A percentile compares a stretch with the other conserved stretches of the same genome.
These are phyloP conservation scores for Leptinotarsa lineolata DNA, from an alignment of 1,140 invertebrate species.

Conservation along the genomic window DNA sequence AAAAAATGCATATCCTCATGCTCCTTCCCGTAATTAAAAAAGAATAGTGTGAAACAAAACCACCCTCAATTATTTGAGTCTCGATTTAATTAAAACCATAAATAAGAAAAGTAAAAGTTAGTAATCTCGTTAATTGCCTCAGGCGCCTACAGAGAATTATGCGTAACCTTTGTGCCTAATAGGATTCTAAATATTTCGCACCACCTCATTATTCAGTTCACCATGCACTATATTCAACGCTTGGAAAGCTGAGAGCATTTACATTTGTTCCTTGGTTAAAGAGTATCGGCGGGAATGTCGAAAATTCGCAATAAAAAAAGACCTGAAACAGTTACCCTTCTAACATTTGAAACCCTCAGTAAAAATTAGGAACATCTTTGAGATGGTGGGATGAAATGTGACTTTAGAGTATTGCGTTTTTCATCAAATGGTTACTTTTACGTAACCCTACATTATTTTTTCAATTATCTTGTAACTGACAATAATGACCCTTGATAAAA, in stretches of 20 bases:
- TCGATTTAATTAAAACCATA: slow-evolving; percentile 38
- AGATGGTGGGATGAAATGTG: too few relatives aligned
- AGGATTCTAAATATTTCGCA: slow-evolving; percentile 25
- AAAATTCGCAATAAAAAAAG: too few relatives aligned
- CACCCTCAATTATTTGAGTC: slow-evolving; percentile 1
- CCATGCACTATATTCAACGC: slow-evolving; percentile 14
- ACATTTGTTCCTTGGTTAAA: background rate
- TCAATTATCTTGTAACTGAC: too few relatives aligned
- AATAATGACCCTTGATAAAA: too few relatives aligned
- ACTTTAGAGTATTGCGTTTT: too few relatives aligned
- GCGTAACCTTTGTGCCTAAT: slow-evolving; percentile 21
- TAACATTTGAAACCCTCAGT: too few relatives aligned
- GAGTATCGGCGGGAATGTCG: background rate
- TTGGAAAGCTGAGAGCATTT: slow-evolving; percentile 9
- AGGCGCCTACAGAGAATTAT: slow-evolving; percentile 31
- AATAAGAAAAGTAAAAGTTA: slow-evolving; percentile 36
- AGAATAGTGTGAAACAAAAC: background rate
- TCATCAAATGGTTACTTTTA: too few relatives aligned
- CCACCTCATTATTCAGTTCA: slow-evolving; percentile 13
- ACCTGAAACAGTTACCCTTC: too few relatives aligned
- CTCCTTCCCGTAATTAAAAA: background rate
- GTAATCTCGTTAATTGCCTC: slow-evolving; percentile 36
- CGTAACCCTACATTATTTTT: too few relatives aligned
- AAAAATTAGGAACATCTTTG: too few relatives aligned
- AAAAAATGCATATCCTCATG: too few relatives aligned